A percentile compares a stretch with the other conserved stretches of the same genome.
These are phyloP conservation scores for Pygmarrhopalites habei DNA, from an alignment of 1,140 invertebrate species.

Conservation along the genomic window DNA sequence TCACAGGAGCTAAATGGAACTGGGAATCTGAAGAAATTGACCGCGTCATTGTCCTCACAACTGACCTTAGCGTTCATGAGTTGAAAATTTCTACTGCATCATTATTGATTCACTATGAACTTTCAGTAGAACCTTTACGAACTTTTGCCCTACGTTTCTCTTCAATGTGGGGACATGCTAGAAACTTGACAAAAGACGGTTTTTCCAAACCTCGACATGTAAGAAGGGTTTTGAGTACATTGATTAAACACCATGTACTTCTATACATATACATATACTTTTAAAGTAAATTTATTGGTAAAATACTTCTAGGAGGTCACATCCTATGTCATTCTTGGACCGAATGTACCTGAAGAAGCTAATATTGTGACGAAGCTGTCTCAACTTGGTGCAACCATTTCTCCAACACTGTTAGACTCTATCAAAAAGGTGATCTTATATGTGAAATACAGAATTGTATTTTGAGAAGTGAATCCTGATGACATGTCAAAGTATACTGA, in stretches of 20 bases:
- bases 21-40: not conserved
- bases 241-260: too few relatives aligned
- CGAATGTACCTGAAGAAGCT: not conserved
- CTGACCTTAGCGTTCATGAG: not conserved
- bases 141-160: constrained; percentile 11
- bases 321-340: not conserved
- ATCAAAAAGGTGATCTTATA: not conserved
- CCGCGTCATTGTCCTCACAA: not conserved
- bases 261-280: not conserved
- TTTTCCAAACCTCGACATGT: too few relatives aligned
- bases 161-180: not conserved
- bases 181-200: too few relatives aligned
- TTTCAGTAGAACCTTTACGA: not conserved
- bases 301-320: not conserved
- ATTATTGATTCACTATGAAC: constrained; percentile 6
- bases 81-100: not conserved
- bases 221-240: too few relatives aligned
- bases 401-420: not conserved
- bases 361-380: not conserved
- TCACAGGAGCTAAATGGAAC: not conserved
- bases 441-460: too few relatives aligned
- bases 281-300: not conserved
- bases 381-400: not conserved
- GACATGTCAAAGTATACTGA: too few relatives aligned
- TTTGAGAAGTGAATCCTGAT: too few relatives aligned